These are phyloP conservation scores for Orius insidiosus DNA, from an alignment of 1,140 invertebrate genomes.

Conservation along the genomic window DNA sequence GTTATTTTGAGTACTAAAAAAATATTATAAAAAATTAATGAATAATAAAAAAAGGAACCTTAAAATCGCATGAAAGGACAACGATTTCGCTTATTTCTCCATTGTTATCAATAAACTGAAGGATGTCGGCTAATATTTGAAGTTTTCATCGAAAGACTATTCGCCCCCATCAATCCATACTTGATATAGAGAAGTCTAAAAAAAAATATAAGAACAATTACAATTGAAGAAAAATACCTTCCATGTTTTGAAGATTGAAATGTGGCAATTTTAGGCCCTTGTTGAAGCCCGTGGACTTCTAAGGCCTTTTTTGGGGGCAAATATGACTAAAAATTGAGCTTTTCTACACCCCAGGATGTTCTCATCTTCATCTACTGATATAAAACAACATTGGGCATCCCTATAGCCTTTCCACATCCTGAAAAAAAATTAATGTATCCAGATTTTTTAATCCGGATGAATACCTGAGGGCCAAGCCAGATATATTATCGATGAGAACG, in stretches of 20 bases:
- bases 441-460: too few species aligned
- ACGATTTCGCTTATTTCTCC: slow-evolving; percentile 61
- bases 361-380: slow-evolving; percentile 51
- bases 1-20: slow-evolving; percentile 57
- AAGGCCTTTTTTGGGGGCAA: slow-evolving; percentile 70
- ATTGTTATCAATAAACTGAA: slow-evolving; percentile 57
- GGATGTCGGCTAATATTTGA: slow-evolving; percentile 41
- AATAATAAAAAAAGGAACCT: slow-evolving; percentile 26
- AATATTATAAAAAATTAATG: too few species aligned
- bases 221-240: slow-evolving; percentile 24
- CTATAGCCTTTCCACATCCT: slow-evolving; percentile 43
- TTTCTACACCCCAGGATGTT: slow-evolving; percentile 26
- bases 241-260: slow-evolving; percentile 76
- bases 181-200: slow-evolving; percentile 53
- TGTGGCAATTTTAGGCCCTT: slow-evolving; percentile 71
- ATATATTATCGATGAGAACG: slow-evolving; percentile 60
- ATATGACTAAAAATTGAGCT: slow-evolving; percentile 67
- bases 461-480: slow-evolving; percentile 60
- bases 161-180: slow-evolving; percentile 54
- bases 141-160: slow-evolving; percentile 24
- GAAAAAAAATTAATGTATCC: too few species aligned
- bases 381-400: slow-evolving; percentile 82
- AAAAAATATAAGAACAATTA: slow-evolving; percentile 9
- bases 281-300: slow-evolving; percentile 72
- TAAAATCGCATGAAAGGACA: slow-evolving; percentile 79